Conservation (phyloP, 2,797 vertebrate genomes). For the Pristis pectinata region DNA sequence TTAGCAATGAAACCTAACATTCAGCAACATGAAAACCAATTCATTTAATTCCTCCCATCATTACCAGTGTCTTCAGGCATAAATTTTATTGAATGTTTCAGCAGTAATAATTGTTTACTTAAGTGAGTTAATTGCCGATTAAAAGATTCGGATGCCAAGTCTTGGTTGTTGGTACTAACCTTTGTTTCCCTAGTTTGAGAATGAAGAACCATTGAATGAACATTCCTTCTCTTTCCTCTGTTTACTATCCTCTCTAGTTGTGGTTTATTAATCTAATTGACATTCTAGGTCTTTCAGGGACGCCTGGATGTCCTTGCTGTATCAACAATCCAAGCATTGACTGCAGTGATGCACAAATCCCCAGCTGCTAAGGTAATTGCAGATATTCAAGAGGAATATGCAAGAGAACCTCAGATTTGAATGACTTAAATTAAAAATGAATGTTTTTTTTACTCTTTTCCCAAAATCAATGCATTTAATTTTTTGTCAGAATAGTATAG, state of each 20-base stretch:
- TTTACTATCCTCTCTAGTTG: not conserved
- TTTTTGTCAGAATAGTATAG: not conserved
- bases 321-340: conserved; percentile 88
- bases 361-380: conserved; percentile 84
- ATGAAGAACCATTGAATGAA: not conserved
- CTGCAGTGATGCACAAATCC: conserved; percentile 92
- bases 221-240: not conserved
- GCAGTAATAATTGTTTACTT: not conserved
- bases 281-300: conserved; percentile 80
- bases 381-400: not conserved
- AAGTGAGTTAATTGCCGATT: not conserved
- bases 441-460: not conserved
- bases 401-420: not conserved
- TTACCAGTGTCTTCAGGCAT: not conserved
- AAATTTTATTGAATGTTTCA: not conserved
- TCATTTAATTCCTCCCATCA: not conserved
- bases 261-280: conserved; percentile 1
- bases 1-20: not conserved
- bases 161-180: conserved; percentile 27
- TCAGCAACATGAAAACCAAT: not conserved
- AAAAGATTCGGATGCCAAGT: conserved; percentile 30
- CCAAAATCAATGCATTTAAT: not conserved
- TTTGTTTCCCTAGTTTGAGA: not conserved
- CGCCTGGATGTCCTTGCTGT: conserved; percentile 81
- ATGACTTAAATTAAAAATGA: not conserved